Conservation (phyloP, 1,140 invertebrate species). For the Holotrichia oblita region DNA sequence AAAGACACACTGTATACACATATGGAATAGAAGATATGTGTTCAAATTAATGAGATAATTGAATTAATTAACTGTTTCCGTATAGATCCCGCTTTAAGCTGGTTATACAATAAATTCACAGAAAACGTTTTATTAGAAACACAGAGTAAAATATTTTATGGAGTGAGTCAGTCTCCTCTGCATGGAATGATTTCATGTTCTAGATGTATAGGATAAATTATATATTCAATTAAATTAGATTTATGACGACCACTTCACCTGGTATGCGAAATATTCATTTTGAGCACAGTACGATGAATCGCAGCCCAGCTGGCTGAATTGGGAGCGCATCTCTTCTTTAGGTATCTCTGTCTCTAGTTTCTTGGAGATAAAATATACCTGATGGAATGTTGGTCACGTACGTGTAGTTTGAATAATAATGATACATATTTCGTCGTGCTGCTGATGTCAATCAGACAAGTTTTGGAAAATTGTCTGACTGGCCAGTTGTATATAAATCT, state of each 20-base stretch:
- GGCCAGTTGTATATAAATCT: too few species aligned
- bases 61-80: too few species aligned
- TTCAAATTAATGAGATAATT: too few species aligned
- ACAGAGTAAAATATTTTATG: constrained; percentile 35
- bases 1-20: too few species aligned
- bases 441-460: background rate
- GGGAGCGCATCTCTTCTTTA: background rate
- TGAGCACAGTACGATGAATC: constrained; percentile 25
- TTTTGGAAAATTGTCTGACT: constrained; percentile 1
- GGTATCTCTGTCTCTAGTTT: background rate
- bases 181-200: background rate
- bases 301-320: constrained; percentile 2
- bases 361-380: background rate
- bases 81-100: too few species aligned
- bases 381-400: background rate
- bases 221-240: constrained; percentile 41
- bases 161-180: constrained; percentile 23
- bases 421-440: background rate
- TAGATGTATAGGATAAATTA: constrained; percentile 37
- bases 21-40: too few species aligned
- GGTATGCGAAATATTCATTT: constrained; percentile 40
- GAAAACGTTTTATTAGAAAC: background rate
- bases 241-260: constrained; percentile 18
- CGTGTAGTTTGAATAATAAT: constrained; percentile 1
- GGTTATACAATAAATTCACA: background rate